Percentiles rank a stretch among this genome's conserved stretches.
Conservation (phyloP, 1,140 invertebrate species). For the Brachionus koreanus region DNA sequence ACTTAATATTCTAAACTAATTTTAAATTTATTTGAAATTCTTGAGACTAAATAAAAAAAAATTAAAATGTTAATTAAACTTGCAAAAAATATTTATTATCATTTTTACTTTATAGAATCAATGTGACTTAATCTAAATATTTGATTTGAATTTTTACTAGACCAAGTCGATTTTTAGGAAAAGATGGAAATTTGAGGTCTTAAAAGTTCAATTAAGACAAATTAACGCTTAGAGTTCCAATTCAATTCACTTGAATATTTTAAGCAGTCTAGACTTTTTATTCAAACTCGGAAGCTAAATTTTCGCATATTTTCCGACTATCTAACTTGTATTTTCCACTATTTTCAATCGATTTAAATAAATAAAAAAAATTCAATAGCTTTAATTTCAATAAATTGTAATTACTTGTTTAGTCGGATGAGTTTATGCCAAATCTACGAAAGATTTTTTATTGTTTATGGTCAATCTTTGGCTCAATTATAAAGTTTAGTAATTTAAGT, state of each 20-base stretch:
- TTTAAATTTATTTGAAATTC: not conserved
- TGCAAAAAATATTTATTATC: too few species aligned
- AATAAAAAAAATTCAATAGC: not conserved
- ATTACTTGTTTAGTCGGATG: too few species aligned
- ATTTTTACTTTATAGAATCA: not conserved
- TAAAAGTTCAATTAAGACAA: not conserved
- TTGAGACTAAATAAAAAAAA: not conserved
- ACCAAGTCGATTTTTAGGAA: not conserved
- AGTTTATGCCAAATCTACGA: too few species aligned
- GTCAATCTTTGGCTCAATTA: not conserved
- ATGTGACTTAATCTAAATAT: not conserved
- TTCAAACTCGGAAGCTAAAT: not conserved
- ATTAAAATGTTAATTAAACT: too few species aligned
- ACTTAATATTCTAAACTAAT: not conserved
- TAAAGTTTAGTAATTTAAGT: not conserved
- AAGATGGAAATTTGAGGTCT: not conserved
- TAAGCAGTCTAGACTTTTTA: not conserved
- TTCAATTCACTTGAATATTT: not conserved
- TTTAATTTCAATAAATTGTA: too few species aligned
- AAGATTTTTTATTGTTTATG: too few species aligned
- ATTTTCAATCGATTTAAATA: not conserved
- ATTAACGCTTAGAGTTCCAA: not conserved
- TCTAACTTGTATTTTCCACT: not conserved
- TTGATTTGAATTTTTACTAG: not conserved
- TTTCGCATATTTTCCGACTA: not conserved